These are phyloP conservation scores for Diarsia rubi DNA, from an alignment of 2,888 invertebrate genomes.

Conservation along the genomic window DNA sequence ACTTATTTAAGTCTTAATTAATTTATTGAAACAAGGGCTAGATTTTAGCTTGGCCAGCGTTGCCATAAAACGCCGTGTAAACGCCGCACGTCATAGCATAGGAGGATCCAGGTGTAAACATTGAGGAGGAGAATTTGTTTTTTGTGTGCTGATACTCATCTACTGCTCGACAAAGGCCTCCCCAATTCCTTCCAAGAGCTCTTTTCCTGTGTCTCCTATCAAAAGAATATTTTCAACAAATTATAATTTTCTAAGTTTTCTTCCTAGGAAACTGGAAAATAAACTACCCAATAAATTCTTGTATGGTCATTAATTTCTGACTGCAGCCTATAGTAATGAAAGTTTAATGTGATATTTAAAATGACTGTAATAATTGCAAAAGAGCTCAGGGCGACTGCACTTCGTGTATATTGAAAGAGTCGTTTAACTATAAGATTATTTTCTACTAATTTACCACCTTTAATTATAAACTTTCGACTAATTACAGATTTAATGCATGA, in stretches of 20 bases:
- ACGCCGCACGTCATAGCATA: too few relatives aligned
- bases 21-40: too few relatives aligned
- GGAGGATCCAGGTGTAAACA: too few relatives aligned
- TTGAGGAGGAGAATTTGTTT: too few relatives aligned
- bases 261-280: neutral
- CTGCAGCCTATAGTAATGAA: neutral
- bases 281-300: neutral
- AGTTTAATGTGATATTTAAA: constrained; percentile 5
- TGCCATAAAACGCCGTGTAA: too few relatives aligned
- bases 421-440: constrained; percentile 3
- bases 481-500: constrained; percentile 11
- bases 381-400: constrained; percentile 7
- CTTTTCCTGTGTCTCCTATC: too few relatives aligned
- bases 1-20: neutral
- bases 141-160: too few relatives aligned
- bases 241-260: neutral
- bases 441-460: constrained; percentile 21
- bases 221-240: neutral
- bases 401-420: neutral
- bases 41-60: too few relatives aligned
- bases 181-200: too few relatives aligned
- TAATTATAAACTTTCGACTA: constrained; percentile 20
- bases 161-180: too few relatives aligned
- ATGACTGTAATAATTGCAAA: neutral
- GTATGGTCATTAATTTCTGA: neutral